Base-by-base conservation (phyloP, 2,113 vertebrate genomes). In the Nicator chloris region DNA sequence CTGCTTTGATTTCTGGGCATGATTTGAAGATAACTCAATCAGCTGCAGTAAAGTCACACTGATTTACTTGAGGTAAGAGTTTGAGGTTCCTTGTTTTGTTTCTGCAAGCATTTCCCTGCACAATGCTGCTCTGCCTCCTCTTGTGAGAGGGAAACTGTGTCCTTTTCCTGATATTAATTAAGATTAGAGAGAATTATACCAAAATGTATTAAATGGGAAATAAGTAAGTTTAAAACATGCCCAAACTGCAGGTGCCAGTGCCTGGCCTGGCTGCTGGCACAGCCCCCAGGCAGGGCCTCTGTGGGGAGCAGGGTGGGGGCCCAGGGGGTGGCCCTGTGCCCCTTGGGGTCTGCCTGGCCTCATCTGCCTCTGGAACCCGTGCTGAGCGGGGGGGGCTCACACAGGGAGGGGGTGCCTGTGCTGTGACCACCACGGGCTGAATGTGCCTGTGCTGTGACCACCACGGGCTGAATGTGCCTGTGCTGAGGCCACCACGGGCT, bases 41-140 rank as follows among this genome's bases (percentile, higher is more conserved):
- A 89, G 49, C 78, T 71, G 39, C 57, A 51, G 70, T 82, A 33
- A 68, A 94, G 87, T 79, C 75, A 84, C 2, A 26, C 90, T 85
- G 40, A 87, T 94, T 95, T 90, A 71, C 76, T 66, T 47, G 51
- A 42, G 68, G 90, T 86, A 45, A 37, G 81, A 92, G 64, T 70
- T 86, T 70, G 85, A 84, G 77, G 51, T 75, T 84, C 47, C 71
- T 77, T 78, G 80, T 94, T 95, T 80, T 73, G 76, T 92, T 94
- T 81, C 64, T 84, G 66, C 76, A 64, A 70, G 27, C 35, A 4
- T 39, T 86, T 86, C 13, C 59, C 37, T n/a, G 13, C 68, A 50
- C 63, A 59, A 26, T 53, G 44, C 54, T 63, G 47, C 83, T 90
- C 57, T 78, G 82, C 47, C 57, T 79, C 39, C 80, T 88, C 65